These are phyloP conservation scores for Poecilia picta DNA, from an alignment of 2,797 vertebrate species.

Conservation along the genomic window DNA sequence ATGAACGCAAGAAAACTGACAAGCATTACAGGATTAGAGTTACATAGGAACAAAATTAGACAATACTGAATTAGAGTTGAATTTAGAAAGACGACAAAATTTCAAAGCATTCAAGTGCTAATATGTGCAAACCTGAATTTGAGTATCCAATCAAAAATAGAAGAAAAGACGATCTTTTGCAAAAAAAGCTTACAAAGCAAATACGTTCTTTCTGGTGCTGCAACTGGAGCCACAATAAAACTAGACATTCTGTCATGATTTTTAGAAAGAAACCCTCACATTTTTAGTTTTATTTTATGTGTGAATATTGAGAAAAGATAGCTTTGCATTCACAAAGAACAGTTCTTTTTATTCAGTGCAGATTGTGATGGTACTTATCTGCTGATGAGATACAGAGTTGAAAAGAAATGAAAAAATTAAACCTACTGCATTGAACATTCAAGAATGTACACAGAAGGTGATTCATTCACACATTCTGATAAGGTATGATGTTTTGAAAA, in stretches of 20 bases:
- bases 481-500: background rate
- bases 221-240: background rate
- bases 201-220: background rate
- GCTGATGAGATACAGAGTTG: background rate
- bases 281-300: background rate
- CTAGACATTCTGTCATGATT: background rate
- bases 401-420: background rate
- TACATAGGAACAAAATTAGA: constrained; percentile 26
- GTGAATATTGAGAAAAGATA: background rate
- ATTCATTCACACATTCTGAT: background rate
- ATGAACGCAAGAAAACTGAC: no score
- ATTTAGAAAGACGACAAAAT: constrained; percentile 14
- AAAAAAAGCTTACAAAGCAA: background rate
- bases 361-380: background rate
- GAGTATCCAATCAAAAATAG: background rate
- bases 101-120: background rate
- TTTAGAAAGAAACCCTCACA: background rate
- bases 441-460: background rate
- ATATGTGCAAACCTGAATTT: background rate
- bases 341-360: background rate
- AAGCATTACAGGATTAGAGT: constrained; percentile 30
- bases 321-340: background rate
- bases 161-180: background rate
- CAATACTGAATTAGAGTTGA: constrained; percentile 15
- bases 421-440: background rate